Conservation (phyloP, 2,797 vertebrate species). For the Myotis daubentonii region DNA sequence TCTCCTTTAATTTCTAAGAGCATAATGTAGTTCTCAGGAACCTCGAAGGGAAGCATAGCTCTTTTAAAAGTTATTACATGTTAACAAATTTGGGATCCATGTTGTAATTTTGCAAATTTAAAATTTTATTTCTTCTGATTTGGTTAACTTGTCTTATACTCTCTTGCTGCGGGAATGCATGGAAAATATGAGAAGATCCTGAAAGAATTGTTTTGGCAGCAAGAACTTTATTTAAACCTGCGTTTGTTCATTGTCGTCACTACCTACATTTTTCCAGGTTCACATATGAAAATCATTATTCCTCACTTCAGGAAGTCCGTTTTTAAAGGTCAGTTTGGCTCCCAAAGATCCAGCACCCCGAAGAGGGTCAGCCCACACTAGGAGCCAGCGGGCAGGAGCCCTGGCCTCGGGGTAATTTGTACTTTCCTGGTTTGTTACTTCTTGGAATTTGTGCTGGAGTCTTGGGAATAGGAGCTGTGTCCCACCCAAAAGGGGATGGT, state of each 20-base stretch:
- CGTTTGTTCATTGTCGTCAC: slow-evolving; percentile 19
- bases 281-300: slow-evolving; percentile 73
- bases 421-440: not conserved
- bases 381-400: slow-evolving; percentile 12
- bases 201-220: slow-evolving; percentile 56
- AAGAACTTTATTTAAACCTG: slow-evolving; percentile 49
- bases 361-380: not conserved
- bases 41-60: not conserved
- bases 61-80: not conserved
- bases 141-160: not conserved
- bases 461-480: not conserved
- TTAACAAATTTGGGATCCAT: not conserved
- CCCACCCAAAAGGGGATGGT: not conserved
- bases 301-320: slow-evolving; percentile 62
- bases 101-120: slow-evolving; percentile 9
- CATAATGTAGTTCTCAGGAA: not conserved
- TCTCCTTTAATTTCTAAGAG: not conserved
- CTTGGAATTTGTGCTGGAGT: not conserved
- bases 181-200: slow-evolving; percentile 51
- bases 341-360: slow-evolving; percentile 54
- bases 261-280: slow-evolving; percentile 52
- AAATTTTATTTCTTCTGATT: slow-evolving; percentile 45
- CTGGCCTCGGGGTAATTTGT: not conserved
- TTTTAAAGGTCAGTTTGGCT: slow-evolving; percentile 41
- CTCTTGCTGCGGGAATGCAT: slow-evolving; percentile 4